Evolutionary conservation across 1,140 invertebrate species (phyloP), one percentile per base, ranked within the genome.

Genomic region (Bilobella aurantiaca): DNA sequence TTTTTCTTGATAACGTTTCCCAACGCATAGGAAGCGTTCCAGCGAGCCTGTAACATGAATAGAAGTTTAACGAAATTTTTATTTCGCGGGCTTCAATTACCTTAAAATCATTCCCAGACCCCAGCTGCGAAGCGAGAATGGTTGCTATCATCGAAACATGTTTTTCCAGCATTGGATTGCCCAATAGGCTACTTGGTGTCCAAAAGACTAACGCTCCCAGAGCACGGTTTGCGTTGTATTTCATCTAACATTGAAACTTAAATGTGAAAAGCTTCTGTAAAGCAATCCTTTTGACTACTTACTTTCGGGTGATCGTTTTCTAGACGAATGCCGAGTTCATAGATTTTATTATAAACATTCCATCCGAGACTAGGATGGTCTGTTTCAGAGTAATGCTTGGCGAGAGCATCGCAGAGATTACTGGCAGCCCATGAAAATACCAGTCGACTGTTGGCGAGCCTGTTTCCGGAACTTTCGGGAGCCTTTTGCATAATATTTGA

Each of bases 11-110:
- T 63, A 0, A 64, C 49, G 16, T 25, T 56, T 0, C 59, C 53
- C 5, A 66, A 12, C n/a, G 67, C 67, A 63, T 53, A 47, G 23
- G 53, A 23, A 16, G 67, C 67, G 42, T 69, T 69, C 67, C 67
- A 69, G 23, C 67, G 63, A 21, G 64, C 67, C 67, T 69, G 46
- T 25, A 34, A 14, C 3, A 1, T 60, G 16, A 66, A 32, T 61
- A 32, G 25, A 57, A 5, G 18, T 30, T 49, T 47, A 23, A 46
- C 5, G 1, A 18, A 2, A 34, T 30, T n/a, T 61, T 18, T 3
- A 61, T 18, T 12, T 34, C n/a, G 34, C 47, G 2, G 8, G 31
- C 2, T 3, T 57, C 23, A 47, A 27, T 25, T 56, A 69, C 67
- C 42, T 69, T 69, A 18, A 58, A 65, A 21, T 69, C 67, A 3